These are phyloP conservation scores for Labeo rohita DNA, from an alignment of 2,113 vertebrate genomes.

Conservation along the genomic window DNA sequence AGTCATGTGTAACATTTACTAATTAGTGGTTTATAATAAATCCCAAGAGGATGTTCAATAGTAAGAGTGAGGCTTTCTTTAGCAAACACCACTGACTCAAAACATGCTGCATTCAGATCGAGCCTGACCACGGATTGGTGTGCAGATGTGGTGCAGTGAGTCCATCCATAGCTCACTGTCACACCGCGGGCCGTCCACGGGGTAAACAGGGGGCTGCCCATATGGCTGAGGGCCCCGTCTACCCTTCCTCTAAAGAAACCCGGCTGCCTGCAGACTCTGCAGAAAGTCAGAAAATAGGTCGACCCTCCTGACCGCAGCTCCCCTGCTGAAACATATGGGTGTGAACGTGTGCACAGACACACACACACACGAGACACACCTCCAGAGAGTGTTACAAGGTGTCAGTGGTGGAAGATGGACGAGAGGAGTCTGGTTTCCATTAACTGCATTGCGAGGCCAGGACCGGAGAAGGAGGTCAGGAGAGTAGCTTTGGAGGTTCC, in stretches of 20 bases:
- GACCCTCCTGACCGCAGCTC: conserved; percentile 49
- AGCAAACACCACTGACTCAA: conserved; percentile 4
- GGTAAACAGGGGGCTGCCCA: conserved; percentile 63
- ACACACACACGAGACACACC: conserved; percentile 30
- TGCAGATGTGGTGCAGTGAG: conserved; percentile 63
- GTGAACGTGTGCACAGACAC: conserved; percentile 16
- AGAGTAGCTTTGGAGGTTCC: background rate
- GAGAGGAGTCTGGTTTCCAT: conserved; percentile 69
- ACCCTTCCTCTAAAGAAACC: conserved; percentile 41
- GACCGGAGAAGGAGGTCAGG: background rate
- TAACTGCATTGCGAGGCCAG: conserved; percentile 48
- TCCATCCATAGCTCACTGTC: conserved; percentile 62
- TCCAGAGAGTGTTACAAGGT: conserved; percentile 68
- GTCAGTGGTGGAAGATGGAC: conserved; percentile 73
- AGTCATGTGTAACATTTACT: background rate
- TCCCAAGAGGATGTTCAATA: background rate
- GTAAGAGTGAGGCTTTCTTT: background rate
- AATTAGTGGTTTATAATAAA: background rate
- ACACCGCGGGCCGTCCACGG: conserved; percentile 54
- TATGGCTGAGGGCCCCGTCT: conserved; percentile 56
- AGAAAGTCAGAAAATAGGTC: conserved; percentile 43
- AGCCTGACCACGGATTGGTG: background rate
- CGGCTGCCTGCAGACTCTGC: conserved; percentile 44
- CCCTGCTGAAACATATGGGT: conserved; percentile 52
- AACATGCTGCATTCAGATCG: background rate